Percentiles rank a stretch among this genome's conserved stretches.
Conservation (phyloP, 2,113 vertebrate species). For the Sylvilagus bachmani region DNA sequence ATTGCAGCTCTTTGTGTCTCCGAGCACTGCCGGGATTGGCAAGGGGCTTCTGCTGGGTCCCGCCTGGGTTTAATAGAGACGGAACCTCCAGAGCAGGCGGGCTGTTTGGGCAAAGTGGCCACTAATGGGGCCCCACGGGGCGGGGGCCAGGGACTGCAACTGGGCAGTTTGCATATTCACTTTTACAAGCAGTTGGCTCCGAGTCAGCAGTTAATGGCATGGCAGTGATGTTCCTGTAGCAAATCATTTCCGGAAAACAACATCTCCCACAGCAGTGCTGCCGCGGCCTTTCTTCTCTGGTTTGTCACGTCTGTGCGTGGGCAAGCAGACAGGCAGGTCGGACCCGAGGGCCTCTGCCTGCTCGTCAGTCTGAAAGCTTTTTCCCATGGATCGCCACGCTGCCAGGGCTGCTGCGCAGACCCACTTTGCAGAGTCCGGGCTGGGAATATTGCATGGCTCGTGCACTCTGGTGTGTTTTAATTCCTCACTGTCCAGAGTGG, state of each 20-base stretch:
- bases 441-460: slow-evolving; percentile 83
- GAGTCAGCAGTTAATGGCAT: slow-evolving; percentile 92
- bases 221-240: slow-evolving; percentile 88
- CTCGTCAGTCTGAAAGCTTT: slow-evolving; percentile 88
- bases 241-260: slow-evolving; percentile 90
- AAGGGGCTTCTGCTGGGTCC: slow-evolving; percentile 61
- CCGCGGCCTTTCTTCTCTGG: slow-evolving; percentile 87
- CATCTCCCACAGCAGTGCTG: slow-evolving; percentile 90
- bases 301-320: slow-evolving; percentile 88
- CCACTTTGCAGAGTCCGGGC: slow-evolving; percentile 83
- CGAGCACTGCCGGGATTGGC: not conserved
- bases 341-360: slow-evolving; percentile 82
- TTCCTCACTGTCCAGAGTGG: slow-evolving; percentile 78
- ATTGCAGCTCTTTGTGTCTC: slow-evolving; percentile 70
- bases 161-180: slow-evolving; percentile 88
- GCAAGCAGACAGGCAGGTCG: slow-evolving; percentile 75
- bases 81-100: slow-evolving; percentile 80
- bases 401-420: slow-evolving; percentile 81
- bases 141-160: slow-evolving; percentile 71
- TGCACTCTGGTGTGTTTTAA: slow-evolving; percentile 81
- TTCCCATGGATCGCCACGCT: slow-evolving; percentile 80
- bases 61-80: slow-evolving; percentile 86
- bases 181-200: slow-evolving; percentile 90
- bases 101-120: slow-evolving; percentile 84
- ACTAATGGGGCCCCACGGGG: slow-evolving; percentile 87